Base-by-base conservation (phyloP, 2,113 vertebrate species). In the Hassar affinis region DNA sequence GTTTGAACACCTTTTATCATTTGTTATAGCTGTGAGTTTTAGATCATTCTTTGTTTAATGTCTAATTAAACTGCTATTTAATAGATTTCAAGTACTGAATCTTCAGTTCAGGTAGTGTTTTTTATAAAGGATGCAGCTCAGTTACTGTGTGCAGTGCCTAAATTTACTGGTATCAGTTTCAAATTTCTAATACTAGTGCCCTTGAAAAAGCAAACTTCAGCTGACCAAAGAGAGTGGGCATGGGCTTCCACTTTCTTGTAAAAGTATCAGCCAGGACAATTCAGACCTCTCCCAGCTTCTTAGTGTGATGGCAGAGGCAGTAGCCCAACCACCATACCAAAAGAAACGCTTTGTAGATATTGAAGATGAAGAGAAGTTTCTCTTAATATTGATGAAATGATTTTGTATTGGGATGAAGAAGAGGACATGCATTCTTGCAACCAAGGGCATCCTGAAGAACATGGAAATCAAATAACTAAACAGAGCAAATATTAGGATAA, bases 361-460 rank as follows among this genome's bases (percentile, higher is more conserved):
- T 69, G 97, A 99, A 8, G 97, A 99, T 57, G 98, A 99, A 91
- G 98, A 99, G 91, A 96, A 94, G n/a, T n/a, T n/a, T n/a, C n/a
- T n/a, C n/a, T n/a, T n/a, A n/a, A n/a, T n/a, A n/a, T n/a, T n/a
- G n/a, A n/a, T n/a, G n/a, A n/a, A n/a, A n/a, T n/a, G 88, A 99
- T 99, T 91, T 95, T 99, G 57, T 99, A 99, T 52, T 97, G 98
- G 30, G 97, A 95, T 35, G 89, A 87, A 61, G 89, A 85, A 20
- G 85, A 85, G 6, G 64, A 83, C 38, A 15, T 51, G 38, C 30
- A 80, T 0, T 30, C 88, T 8, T 89, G 78, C 11, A 61, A 33
- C 25, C 88, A 88, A 38, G 84, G 83, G 2, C 47, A 68, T 17
- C 6, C 8, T 4, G 81, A 12, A 1, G 87, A 92, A 2, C 79